A percentile compares a stretch with the other conserved stretches of the same genome.
These are phyloP conservation scores for Pseudococcus longispinus DNA, from an alignment of 2,888 invertebrate species.

Conservation along the genomic window DNA sequence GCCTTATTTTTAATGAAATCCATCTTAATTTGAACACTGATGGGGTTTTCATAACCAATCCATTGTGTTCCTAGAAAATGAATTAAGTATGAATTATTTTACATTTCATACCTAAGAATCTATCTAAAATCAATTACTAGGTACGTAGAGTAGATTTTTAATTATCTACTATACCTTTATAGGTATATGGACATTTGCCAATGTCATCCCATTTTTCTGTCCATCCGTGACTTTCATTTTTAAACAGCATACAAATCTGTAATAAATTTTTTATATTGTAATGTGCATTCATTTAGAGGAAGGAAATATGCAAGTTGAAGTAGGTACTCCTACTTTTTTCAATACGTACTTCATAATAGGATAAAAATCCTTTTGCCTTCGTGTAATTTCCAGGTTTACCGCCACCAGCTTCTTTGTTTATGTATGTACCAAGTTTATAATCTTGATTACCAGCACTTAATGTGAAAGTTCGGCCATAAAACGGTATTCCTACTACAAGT, in stretches of 20 bases:
- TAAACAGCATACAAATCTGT: slow-evolving; percentile 80
- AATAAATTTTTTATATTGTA: neutral
- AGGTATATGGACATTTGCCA: slow-evolving; percentile 84
- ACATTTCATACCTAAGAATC: slow-evolving; percentile 25
- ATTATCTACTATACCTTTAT: slow-evolving; percentile 73
- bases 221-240: slow-evolving; percentile 76
- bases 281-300: neutral
- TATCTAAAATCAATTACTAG: neutral
- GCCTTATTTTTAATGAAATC: slow-evolving; percentile 84
- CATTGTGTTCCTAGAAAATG: slow-evolving; percentile 73
- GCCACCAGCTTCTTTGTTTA: slow-evolving; percentile 89
- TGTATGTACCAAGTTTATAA: slow-evolving; percentile 83
- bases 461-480: slow-evolving; percentile 87
- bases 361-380: slow-evolving; percentile 84
- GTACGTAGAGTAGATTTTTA: neutral
- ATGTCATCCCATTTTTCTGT: slow-evolving; percentile 82
- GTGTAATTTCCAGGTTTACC: slow-evolving; percentile 86
- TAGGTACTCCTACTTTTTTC: neutral
- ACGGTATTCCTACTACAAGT: slow-evolving; percentile 85
- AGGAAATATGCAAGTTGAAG: neutral
- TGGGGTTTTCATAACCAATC: slow-evolving; percentile 87
- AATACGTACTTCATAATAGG: slow-evolving; percentile 79
- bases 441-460: slow-evolving; percentile 82
- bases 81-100: neutral
- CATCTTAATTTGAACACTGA: slow-evolving; percentile 87